A percentile compares a stretch with the other conserved stretches of the same genome.
phyloP scores from a whole-genome alignment of 2,113 vertebrate species.

The Tragelaphus imberbis region DNA sequence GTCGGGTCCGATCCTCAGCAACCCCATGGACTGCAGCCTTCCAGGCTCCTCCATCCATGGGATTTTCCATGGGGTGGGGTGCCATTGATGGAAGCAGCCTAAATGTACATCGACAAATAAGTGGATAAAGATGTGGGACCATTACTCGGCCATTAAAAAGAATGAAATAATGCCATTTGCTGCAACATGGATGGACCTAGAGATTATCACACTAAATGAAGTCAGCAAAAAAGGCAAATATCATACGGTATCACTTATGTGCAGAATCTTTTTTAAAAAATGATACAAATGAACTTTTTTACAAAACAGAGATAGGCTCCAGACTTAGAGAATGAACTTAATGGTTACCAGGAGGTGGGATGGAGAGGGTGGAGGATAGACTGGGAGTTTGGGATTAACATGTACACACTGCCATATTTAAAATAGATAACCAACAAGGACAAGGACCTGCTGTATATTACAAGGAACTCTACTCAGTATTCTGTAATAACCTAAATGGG shows the following conservation, averaged over 20 bases:
- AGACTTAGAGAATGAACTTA: not conserved
- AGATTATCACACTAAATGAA: not conserved
- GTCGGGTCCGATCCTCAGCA: too few species aligned
- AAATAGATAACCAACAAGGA: not conserved
- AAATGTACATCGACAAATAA: fast-evolving
- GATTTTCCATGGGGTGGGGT: too few species aligned
- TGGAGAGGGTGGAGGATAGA: not conserved
- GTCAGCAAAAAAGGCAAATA: not conserved
- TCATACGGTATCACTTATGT: not conserved
- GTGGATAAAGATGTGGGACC: not conserved
- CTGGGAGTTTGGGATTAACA: not conserved
- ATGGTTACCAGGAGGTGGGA: not conserved
- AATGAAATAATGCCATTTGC: not conserved
- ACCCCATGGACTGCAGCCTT: too few species aligned
- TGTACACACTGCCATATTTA: not conserved
- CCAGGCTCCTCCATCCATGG: too few species aligned
- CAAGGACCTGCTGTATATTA: not conserved
- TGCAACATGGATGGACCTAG: not conserved
- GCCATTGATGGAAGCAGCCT: not conserved
- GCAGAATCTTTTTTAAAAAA: not conserved
- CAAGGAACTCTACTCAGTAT: not conserved
- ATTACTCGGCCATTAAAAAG: not conserved
- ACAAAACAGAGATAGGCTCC: not conserved
- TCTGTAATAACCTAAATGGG: not conserved
- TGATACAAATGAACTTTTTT: not conserved